A percentile compares a stretch with the other conserved stretches of the same genome.
Conservation (phyloP, 92 coral and sea anemone genomes). For the Phenganax subtilis region DNA sequence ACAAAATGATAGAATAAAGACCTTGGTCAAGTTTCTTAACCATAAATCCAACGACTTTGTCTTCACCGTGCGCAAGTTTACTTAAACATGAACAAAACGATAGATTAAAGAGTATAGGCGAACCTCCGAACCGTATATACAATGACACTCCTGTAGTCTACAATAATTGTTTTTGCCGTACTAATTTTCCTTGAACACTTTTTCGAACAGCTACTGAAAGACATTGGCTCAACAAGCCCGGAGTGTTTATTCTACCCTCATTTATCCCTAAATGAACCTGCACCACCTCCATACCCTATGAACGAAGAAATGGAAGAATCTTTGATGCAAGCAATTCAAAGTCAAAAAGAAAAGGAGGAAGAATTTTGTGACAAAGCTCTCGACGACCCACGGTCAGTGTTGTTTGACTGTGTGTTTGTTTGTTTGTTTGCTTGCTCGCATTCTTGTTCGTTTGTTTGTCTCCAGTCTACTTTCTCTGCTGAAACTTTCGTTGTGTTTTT, state of each 20-base stretch:
- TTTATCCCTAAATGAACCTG: conserved; percentile 90
- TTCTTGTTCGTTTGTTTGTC: background rate
- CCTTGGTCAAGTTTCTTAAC: too few species aligned
- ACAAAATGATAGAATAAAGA: too few species aligned
- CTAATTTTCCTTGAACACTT: background rate
- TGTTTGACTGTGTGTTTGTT: background rate
- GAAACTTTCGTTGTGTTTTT: background rate
- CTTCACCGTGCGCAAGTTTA: too few species aligned
- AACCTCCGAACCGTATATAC: too few species aligned
- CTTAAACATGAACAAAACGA: too few species aligned
- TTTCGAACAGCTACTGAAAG: conserved; percentile 52
- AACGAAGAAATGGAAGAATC: conserved; percentile 60
- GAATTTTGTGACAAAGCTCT: conserved; percentile 38
- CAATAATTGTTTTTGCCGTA: too few species aligned
- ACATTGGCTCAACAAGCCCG: conserved; percentile 79
- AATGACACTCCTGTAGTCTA: too few species aligned
- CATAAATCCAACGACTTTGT: too few species aligned
- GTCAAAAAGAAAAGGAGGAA: conserved; percentile 64
- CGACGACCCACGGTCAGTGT: conserved; percentile 58
- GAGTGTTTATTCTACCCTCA: conserved; percentile 90
- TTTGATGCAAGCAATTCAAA: conserved; percentile 68
- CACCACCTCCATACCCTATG: conserved; percentile 71
- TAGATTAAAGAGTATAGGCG: too few species aligned
- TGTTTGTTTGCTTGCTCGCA: background rate
- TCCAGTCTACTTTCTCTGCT: background rate